Base-by-base conservation (phyloP, 1,140 invertebrate genomes). In the Drosophila orosa region DNA sequence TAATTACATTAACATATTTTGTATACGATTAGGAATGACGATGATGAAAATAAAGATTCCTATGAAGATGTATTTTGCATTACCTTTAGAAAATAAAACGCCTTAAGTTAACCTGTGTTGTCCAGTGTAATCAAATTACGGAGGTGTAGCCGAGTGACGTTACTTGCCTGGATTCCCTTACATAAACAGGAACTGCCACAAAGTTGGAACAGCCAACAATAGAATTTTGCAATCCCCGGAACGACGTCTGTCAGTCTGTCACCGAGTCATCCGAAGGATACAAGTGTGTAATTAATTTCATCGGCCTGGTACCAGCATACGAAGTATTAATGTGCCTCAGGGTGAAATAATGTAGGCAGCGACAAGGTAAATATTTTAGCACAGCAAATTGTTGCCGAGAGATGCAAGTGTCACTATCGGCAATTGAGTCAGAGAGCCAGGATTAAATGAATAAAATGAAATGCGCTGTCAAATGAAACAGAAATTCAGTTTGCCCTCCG, bases 281-380 rank as follows among this genome's bases (percentile, higher is more conserved):
- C 50, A 81, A 72, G 59, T 79, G 78, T 79, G 71, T 83, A 87
- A 83, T 87, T 83, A 77, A 79, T 87, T 79, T 82, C 67, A 72
- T 73, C 48, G 59, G 68, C 55, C 65, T 45, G 37, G 39, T 40
- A 68, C 19, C 37, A 44, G 58, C 55, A 56, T 25, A 29, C 31
- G n/a, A 37, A 19, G 25, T 39, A 37, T 33, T 31, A 19, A 15
- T 27, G 24, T 17, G 6, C 17, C 10, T 13, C 5, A 1, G 33
- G 50, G 37, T 15, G 6, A 24, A 45, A 48, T 33, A 57, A 22
- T 31, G 25, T 17, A 6, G 15, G 25, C 15, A 15, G 10, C 2
- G 25, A 10, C 24, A 59, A 19, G 37, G 27, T 54, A 67, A 67
- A 67, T 74, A 55, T 65, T 80, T 56, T 62, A 62, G 44, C 59